Evolutionary conservation across 2,888 invertebrate genomes (phyloP).

Genomic region (Lithodes maja): DNA sequence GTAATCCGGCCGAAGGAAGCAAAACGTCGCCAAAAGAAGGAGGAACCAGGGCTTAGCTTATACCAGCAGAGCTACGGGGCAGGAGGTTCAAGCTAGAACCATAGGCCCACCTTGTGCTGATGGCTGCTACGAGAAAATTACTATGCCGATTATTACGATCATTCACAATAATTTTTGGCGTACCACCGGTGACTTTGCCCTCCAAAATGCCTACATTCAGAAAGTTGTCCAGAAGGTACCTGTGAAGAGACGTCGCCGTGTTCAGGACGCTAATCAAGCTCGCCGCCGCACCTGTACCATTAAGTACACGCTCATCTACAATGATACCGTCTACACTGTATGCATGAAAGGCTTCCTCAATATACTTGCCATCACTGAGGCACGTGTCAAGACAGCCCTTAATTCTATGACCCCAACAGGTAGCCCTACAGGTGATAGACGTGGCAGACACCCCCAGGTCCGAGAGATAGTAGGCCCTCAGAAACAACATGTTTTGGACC

Average conservation of each 20-base stretch:
- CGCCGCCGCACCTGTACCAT: not conserved
- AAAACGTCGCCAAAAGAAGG: no score
- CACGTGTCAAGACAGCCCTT: slow-evolving; percentile 16
- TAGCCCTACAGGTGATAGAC: not conserved
- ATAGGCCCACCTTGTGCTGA: no score
- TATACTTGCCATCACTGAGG: not conserved
- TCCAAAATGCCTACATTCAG: slow-evolving; percentile 5
- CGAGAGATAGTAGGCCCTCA: not conserved
- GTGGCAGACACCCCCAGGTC: slow-evolving; percentile 9
- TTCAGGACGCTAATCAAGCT: not conserved
- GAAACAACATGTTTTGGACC: not conserved
- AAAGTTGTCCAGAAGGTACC: not conserved
- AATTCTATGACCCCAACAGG: slow-evolving; percentile 2
- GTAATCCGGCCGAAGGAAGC: no score
- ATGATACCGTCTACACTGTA: not conserved
- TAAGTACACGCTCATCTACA: slow-evolving; percentile 8
- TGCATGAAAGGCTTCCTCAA: slow-evolving; percentile 20
- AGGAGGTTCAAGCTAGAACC: no score
- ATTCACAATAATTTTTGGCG: slow-evolving; percentile 8
- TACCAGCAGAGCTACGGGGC: no score
- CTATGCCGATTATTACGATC: no score
- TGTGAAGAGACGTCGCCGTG: not conserved
- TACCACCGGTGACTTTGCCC: slow-evolving; percentile 2
- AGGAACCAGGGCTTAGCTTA: no score
- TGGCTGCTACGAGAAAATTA: no score